These are phyloP conservation scores for Trichopria drosophilae DNA, from an alignment of 2,888 invertebrate genomes.

Conservation along the genomic window DNA sequence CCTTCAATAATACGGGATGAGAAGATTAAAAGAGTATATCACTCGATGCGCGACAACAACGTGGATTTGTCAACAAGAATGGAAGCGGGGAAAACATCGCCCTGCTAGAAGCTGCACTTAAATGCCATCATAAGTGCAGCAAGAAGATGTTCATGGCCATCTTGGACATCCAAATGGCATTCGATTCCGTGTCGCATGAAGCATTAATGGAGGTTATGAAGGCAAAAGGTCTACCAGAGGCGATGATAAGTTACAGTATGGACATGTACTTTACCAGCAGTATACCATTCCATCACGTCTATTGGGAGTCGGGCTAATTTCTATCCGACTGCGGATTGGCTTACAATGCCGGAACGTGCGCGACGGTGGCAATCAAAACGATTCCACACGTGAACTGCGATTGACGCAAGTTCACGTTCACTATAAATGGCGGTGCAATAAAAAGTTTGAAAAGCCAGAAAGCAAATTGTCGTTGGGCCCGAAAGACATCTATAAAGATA, in stretches of 20 bases:
- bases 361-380: slow-evolving; percentile 10
- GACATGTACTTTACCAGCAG: too few relatives aligned
- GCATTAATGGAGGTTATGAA: slow-evolving; percentile 11
- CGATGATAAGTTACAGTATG: slow-evolving; percentile 21
- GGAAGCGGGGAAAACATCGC: background rate
- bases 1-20: too few relatives aligned
- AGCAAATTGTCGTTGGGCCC: slow-evolving; percentile 26
- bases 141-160: slow-evolving; percentile 22
- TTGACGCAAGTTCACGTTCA: slow-evolving; percentile 17
- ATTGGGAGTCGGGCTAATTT: too few relatives aligned
- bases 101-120: background rate
- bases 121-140: background rate
- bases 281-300: too few relatives aligned
- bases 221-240: slow-evolving; percentile 10
- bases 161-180: slow-evolving; percentile 28
- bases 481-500: slow-evolving; percentile 27
- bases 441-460: background rate
- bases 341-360: slow-evolving; percentile 38
- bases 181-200: slow-evolving; percentile 28
- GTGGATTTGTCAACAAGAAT: too few relatives aligned
- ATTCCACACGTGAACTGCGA: slow-evolving; percentile 22
- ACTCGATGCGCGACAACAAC: too few relatives aligned
- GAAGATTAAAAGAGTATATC: too few relatives aligned
- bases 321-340: slow-evolving; percentile 37
- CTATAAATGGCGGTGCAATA: background rate